Evolutionary conservation across 2,113 vertebrate species (phyloP).

Genomic region (Lophochroa leadbeateri): DNA sequence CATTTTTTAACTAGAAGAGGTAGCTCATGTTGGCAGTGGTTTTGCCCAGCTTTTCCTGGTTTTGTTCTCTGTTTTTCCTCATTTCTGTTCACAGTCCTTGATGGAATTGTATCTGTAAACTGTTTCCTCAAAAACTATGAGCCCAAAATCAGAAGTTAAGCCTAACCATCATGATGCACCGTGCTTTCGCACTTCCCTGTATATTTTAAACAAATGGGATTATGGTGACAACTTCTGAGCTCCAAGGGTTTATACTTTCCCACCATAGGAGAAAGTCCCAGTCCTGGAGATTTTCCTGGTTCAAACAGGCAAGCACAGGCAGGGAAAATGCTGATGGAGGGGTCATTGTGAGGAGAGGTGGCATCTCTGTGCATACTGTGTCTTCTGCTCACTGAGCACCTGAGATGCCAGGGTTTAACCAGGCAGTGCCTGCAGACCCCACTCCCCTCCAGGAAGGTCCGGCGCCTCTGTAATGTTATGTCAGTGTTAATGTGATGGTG

Average conservation of each 20-base stretch:
- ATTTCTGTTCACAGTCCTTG: neutral
- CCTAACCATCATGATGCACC: neutral
- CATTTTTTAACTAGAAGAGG: neutral
- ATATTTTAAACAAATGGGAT: neutral
- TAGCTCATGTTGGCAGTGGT: neutral
- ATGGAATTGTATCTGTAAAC: neutral
- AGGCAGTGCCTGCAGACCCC: neutral
- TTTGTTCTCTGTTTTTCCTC: neutral
- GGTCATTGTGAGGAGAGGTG: neutral
- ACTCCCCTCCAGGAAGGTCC: neutral
- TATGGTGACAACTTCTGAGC: neutral
- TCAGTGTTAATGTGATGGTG: neutral
- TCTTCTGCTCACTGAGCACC: neutral
- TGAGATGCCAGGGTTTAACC: neutral
- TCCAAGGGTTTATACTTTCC: neutral
- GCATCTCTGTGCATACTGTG: fast-evolving
- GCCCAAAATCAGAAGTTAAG: neutral
- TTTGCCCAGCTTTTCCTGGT: neutral
- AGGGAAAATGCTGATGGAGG: neutral
- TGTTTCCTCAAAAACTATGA: neutral
- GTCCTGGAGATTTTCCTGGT: neutral
- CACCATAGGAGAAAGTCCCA: neutral
- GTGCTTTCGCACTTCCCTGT: neutral
- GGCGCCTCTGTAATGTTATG: fast-evolving
- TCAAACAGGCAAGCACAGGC: neutral